These are phyloP conservation scores for Corythucha ciliata DNA, from an alignment of 2,888 invertebrate genomes.

Conservation along the genomic window DNA sequence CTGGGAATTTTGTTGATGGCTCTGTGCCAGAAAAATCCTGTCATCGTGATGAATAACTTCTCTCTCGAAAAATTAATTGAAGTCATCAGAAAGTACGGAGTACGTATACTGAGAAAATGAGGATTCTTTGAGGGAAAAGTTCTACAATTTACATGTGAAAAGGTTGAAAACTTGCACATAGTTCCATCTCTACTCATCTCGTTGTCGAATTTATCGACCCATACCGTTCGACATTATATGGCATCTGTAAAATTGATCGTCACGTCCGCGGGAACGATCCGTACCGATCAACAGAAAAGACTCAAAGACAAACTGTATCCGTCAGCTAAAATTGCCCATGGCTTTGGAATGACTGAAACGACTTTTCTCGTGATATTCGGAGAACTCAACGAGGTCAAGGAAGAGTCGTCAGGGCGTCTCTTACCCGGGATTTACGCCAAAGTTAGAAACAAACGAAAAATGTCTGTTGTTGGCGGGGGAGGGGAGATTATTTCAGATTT, in stretches of 20 bases:
- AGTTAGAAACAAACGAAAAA: too few relatives aligned
- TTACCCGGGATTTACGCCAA: constrained; percentile 18
- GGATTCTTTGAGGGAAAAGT: too few relatives aligned
- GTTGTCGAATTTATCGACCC: constrained; percentile 47
- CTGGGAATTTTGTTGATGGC: constrained; percentile 25
- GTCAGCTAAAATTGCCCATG: constrained; percentile 20
- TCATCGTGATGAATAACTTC: constrained; percentile 13
- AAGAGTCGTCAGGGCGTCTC: constrained; percentile 16
- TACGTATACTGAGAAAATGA: too few relatives aligned
- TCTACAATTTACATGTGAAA: too few relatives aligned
- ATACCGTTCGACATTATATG: constrained; percentile 39
- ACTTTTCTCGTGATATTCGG: constrained; percentile 16
- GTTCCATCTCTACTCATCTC: constrained; percentile 63
- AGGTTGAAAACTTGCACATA: constrained; percentile 15
- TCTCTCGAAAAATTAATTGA: not conserved
- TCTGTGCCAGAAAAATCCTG: constrained; percentile 18
- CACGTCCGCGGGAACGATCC: constrained; percentile 39
- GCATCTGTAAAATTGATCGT: constrained; percentile 40
- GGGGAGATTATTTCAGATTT: too few relatives aligned
- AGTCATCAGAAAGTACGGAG: not conserved
- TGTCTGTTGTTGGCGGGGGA: too few relatives aligned
- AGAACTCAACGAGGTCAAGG: constrained; percentile 23
- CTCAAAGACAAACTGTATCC: constrained; percentile 14
- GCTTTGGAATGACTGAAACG: constrained; percentile 28
- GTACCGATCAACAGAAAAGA: not conserved